Evolutionary conservation across 2,113 vertebrate genomes (phyloP).

Genomic region (Macrotis lagotis): DNA sequence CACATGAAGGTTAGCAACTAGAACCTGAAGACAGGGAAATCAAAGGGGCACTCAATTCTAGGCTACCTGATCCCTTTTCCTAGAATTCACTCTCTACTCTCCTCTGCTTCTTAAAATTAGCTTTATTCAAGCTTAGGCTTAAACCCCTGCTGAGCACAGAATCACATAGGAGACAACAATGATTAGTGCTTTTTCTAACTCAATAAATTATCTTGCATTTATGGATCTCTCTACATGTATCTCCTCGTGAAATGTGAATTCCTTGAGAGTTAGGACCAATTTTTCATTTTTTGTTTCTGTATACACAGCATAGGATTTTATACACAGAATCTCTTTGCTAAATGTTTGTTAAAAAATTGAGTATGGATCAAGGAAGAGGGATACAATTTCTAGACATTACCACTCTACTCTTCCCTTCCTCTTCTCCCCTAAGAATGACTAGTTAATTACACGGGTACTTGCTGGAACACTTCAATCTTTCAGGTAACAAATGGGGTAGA

Average conservation of each 20-base stretch:
- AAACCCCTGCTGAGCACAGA: background rate
- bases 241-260: background rate
- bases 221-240: background rate
- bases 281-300: background rate
- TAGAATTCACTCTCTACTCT: background rate
- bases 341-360: background rate
- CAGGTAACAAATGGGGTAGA: background rate
- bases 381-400: background rate
- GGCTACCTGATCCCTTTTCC: background rate
- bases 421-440: background rate
- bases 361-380: background rate
- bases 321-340: background rate
- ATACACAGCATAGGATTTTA: background rate
- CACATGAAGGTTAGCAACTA: background rate
- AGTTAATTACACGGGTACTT: background rate
- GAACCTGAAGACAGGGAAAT: background rate
- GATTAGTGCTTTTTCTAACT: background rate
- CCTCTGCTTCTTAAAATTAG: background rate
- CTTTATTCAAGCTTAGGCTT: background rate
- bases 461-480: background rate
- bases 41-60: background rate
- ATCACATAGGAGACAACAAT: background rate
- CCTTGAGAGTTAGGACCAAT: background rate
- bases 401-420: background rate
- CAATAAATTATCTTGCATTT: background rate